Evolutionary conservation across 2,888 invertebrate genomes (phyloP), one percentile per base, ranked within the genome.

Genomic region (Matsumyia berberina): DNA sequence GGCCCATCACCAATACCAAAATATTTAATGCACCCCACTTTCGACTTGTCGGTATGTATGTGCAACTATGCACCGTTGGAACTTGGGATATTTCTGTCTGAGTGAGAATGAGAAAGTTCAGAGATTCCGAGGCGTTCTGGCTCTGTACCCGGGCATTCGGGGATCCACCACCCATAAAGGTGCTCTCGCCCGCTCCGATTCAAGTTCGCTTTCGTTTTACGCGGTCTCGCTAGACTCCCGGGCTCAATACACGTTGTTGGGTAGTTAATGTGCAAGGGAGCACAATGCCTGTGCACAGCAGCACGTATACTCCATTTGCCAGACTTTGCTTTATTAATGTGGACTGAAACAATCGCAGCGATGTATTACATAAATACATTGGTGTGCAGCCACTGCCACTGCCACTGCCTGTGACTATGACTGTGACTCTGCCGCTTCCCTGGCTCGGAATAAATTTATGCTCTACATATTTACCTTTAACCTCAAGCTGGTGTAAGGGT

Each of bases 161-260:
- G 17, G 69, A 66, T 49, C 42, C 37, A 53, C 44, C 11, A 31
- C 17, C 51, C 11, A 15, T 53, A 39, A 44, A 46, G 44, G 57
- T 57, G 19, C 57, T 39, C 19, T 49, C 31, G 11, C 37, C 42
- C 35, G 42, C 42, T 57, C 39, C 44, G 57, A 57, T 57, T 60
- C 62, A 79, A 79, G 70, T 80, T 85, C 85, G 70, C 85, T 85
- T 85, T 85, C 85, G 58, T 85, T 85, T 60, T 70, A 64, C 74
- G 85, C 70, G 73, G 29, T 70, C 62, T 53, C 37, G 42, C 70
- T 64, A 83, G 69, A 83, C 73, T 70, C 80, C 80, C 60, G 58
- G 85, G 64, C 80, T 58, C 39, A 12, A 35, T 60, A 24, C 51
- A 42, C 42, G 44, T 37, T 44, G 35, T 57, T 17, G 51, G 70